These are phyloP conservation scores for Synanthedon myopaeformis DNA, from an alignment of 2,888 invertebrate species.

Conservation along the genomic window DNA sequence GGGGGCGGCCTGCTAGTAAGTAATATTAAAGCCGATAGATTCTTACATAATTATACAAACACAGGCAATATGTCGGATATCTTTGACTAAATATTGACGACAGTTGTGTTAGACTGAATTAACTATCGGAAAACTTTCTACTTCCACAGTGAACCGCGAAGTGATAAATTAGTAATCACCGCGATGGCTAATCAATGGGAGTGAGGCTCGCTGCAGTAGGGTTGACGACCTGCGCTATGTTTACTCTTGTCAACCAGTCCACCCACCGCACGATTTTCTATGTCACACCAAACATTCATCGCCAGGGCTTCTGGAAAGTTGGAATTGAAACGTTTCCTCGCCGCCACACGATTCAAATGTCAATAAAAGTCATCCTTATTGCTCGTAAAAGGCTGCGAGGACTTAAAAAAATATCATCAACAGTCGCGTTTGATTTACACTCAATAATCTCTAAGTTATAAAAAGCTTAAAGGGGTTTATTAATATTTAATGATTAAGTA, in stretches of 20 bases:
- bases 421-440: too few relatives aligned
- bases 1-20: too few relatives aligned
- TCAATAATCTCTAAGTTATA: too few relatives aligned
- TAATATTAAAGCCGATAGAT: too few relatives aligned
- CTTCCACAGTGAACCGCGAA: conserved; percentile 22
- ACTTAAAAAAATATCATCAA: neutral
- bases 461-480: too few relatives aligned
- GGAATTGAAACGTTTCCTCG: neutral
- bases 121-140: neutral
- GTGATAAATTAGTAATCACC: conserved; percentile 42
- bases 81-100: neutral
- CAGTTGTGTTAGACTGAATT: neutral
- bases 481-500: too few relatives aligned
- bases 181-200: conserved; percentile 38
- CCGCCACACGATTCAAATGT: neutral
- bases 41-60: too few relatives aligned
- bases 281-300: conserved; percentile 24
- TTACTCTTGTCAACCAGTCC: conserved; percentile 58
- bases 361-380: neutral
- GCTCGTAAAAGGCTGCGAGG: neutral
- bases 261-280: conserved; percentile 44
- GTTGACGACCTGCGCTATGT: conserved; percentile 53
- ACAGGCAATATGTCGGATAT: too few relatives aligned
- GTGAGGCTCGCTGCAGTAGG: conserved; percentile 19
- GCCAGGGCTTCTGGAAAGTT: neutral